These are phyloP conservation scores for Macheiramphus alcinus DNA, from an alignment of 2,113 vertebrate species.

Conservation along the genomic window DNA sequence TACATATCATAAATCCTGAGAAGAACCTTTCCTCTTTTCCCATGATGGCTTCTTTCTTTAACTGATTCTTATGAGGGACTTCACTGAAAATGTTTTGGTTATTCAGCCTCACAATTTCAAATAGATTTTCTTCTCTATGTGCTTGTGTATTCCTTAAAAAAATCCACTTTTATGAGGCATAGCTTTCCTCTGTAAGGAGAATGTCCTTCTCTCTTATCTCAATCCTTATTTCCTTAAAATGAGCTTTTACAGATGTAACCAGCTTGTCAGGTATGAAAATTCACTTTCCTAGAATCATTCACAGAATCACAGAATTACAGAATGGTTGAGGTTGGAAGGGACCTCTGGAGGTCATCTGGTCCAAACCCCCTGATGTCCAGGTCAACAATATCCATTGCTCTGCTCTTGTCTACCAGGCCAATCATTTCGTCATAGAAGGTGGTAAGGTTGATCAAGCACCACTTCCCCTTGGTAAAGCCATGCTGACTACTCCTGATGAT, in stretches of 20 bases:
- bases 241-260: neutral
- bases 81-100: neutral
- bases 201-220: neutral
- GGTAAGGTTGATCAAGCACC: neutral
- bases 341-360: neutral
- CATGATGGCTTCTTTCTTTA: neutral
- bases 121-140: neutral
- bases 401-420: neutral
- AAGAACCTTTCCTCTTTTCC: neutral
- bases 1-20: neutral
- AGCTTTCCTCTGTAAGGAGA: neutral
- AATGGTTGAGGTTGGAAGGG: neutral
- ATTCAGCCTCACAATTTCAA: neutral
- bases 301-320: neutral
- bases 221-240: neutral
- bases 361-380: neutral
- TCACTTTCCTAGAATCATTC: neutral
- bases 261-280: neutral
- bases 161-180: neutral
- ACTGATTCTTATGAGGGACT: neutral
- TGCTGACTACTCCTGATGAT: neutral
- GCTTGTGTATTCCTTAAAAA: neutral
- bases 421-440: neutral
- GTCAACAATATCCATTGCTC: neutral
- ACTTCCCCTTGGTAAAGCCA: neutral